These are phyloP conservation scores for Megalopta genalis DNA, from an alignment of 1,140 invertebrate species.

Conservation along the genomic window DNA sequence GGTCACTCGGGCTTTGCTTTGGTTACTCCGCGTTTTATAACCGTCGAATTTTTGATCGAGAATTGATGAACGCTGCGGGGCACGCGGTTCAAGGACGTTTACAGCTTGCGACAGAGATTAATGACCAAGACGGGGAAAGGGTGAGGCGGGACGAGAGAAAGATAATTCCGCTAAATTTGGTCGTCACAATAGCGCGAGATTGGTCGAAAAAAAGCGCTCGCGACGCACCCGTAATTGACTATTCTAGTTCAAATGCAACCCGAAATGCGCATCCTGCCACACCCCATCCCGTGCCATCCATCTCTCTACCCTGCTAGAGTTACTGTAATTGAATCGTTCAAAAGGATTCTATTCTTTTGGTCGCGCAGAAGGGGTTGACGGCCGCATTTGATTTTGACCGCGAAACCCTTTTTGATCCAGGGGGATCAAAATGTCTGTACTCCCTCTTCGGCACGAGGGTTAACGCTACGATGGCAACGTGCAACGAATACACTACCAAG, in stretches of 20 bases:
- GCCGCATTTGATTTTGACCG: constrained; percentile 21
- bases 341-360: constrained; percentile 30
- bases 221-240: constrained; percentile 60
- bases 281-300: neutral
- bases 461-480: neutral
- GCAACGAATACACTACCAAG: neutral
- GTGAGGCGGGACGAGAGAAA: constrained; percentile 32
- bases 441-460: neutral
- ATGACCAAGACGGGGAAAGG: constrained; percentile 26
- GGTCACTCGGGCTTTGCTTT: neutral
- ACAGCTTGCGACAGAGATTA: constrained; percentile 57
- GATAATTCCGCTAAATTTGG: constrained; percentile 69
- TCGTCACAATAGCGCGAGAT: constrained; percentile 53
- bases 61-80: constrained; percentile 33
- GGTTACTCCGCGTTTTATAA: neutral
- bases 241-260: constrained; percentile 48
- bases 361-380: neutral
- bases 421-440: neutral
- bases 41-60: constrained; percentile 21
- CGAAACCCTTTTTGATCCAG: constrained; percentile 13
- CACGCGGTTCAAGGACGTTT: constrained; percentile 29
- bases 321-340: constrained; percentile 32
- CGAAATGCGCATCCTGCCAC: constrained; percentile 42
- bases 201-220: constrained; percentile 31
- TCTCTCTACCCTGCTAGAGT: neutral